Base-by-base conservation (phyloP, 2,888 invertebrate species). In the Pyrochroa serraticornis region DNA sequence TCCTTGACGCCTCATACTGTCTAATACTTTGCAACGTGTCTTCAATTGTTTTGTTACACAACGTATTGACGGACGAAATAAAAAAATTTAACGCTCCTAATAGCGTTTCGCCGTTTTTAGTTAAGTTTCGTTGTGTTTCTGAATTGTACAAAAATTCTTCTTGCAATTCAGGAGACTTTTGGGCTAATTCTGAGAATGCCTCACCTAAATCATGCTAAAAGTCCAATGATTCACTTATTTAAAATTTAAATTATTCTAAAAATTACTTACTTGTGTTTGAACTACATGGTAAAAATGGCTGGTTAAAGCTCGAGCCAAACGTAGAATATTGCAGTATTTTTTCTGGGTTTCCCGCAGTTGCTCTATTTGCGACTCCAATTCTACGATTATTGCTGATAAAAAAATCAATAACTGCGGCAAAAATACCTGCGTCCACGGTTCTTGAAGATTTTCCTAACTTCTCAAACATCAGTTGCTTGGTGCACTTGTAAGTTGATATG, bases 11-110 rank as follows among this genome's bases (percentile, higher is more conserved):
- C 81, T 92, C 92, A 77, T 90, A 92, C 72, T 88, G 86, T 71
- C 87, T 85, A 60, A 92, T 86, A 51, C 92, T 92, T 60, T 88
- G 82, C 66, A 92, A 80, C 1, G 92, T 97, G 79, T 99, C 98
- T 78, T 97, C 97, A 79, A 99, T 98, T 38, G 97, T 98, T 82
- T 97, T 97, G 82, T 96, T 92, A 80, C 96, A 94, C 71, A 99
- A 84, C 10, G 98, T 99, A 80, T 93, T 92, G 49, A 99, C 91
- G 30, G 96, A 93, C 45, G 93, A 95, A 73, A 93, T 93, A 82
- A 99, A 99, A 83, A 96, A 97, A 79, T 95, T 95, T 71, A 98
- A 85, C 64, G 97, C 97, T 60, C 92, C 92, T 71, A 97, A 81
- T 65, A 98, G 82, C 52, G 93, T 88, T 80, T 97, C 97, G 6